These are phyloP conservation scores for Trypoxylus dichotomus DNA, from an alignment of 1,140 invertebrate species.

Conservation along the genomic window DNA sequence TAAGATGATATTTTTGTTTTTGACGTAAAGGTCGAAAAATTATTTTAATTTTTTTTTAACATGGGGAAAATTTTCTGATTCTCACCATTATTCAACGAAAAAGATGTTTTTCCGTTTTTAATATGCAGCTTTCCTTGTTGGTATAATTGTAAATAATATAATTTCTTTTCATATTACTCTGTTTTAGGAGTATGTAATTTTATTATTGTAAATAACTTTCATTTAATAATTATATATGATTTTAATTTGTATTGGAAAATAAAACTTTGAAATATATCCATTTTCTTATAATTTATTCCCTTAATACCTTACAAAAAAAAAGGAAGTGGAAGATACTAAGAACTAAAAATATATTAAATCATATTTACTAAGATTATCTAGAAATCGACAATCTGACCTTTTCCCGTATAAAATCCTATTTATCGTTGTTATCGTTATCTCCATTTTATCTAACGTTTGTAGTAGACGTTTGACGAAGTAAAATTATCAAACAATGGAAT, in stretches of 20 bases:
- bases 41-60: neutral
- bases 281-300: neutral
- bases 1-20: neutral
- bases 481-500: too few relatives aligned
- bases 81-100: too few relatives aligned
- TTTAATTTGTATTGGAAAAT: neutral
- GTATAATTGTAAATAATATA: slow-evolving; percentile 28
- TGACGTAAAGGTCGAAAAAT: neutral
- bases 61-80: neutral
- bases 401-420: too few relatives aligned
- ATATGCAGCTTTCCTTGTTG: slow-evolving; percentile 19
- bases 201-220: neutral
- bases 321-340: too few relatives aligned
- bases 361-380: too few relatives aligned
- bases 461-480: too few relatives aligned
- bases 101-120: too few relatives aligned
- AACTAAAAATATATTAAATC: neutral
- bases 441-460: too few relatives aligned
- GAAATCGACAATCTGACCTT: too few relatives aligned
- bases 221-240: slow-evolving; percentile 4
- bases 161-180: slow-evolving; percentile 6
- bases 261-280: neutral
- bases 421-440: too few relatives aligned
- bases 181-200: slow-evolving; percentile 12
- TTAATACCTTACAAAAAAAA: too few relatives aligned